Evolutionary conservation across 1,140 invertebrate species (phyloP).

Genomic region (Drosophila mauritiana): DNA sequence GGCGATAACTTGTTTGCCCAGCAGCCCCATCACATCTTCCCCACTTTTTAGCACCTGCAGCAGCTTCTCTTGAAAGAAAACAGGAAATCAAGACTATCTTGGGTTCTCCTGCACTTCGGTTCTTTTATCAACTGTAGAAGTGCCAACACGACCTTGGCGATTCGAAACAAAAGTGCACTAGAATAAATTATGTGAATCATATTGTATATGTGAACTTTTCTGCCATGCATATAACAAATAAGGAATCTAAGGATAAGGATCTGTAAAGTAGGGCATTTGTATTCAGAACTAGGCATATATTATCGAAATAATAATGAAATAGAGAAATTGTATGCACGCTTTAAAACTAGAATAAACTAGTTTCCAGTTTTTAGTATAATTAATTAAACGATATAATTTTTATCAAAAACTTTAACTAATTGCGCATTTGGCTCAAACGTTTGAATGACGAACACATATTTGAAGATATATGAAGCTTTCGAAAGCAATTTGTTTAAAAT

Average conservation of each 20-base stretch:
- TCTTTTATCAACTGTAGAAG: neutral
- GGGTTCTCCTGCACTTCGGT: neutral
- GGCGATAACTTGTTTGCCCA: conserved; percentile 49
- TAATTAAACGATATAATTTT: neutral
- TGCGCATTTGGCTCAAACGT: neutral
- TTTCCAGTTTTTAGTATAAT: neutral
- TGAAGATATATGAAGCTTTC: neutral
- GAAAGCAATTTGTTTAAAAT: neutral
- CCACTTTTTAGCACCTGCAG: conserved; percentile 17
- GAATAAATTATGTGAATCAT: neutral
- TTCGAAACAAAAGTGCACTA: neutral
- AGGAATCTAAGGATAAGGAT: neutral
- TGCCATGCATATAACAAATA: neutral
- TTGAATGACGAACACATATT: neutral
- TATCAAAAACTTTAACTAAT: neutral
- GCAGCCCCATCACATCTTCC: neutral
- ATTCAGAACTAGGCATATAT: too few species aligned
- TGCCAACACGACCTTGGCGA: neutral
- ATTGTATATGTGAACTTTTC: neutral
- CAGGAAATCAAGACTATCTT: conserved; percentile 6
- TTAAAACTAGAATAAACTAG: neutral
- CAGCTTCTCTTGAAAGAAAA: neutral
- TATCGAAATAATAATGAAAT: too few species aligned
- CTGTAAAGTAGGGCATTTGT: too few species aligned
- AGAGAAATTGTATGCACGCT: too few species aligned